A percentile compares a stretch with the other conserved stretches of the same genome.
Conservation (phyloP, 1,140 invertebrate genomes). For the Zaprionus nigranus region DNA sequence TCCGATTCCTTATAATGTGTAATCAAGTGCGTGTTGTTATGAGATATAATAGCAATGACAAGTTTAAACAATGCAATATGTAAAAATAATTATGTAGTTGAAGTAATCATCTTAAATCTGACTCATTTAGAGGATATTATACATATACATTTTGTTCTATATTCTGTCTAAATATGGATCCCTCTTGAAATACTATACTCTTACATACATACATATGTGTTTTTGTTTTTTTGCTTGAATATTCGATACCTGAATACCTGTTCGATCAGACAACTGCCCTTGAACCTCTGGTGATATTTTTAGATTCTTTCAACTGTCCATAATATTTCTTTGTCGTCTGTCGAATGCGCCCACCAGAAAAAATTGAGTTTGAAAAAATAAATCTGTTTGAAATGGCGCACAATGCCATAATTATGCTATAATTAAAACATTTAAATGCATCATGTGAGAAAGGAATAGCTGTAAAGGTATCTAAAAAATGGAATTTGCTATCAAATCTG, state of each 20-base stretch:
- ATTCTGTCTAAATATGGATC: not conserved
- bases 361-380: not conserved
- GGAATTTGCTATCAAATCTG: not conserved
- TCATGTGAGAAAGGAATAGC: not conserved
- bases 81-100: not conserved
- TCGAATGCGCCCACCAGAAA: constrained; percentile 1
- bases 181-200: not conserved
- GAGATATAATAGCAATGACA: not conserved
- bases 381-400: constrained; percentile 22
- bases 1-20: constrained; percentile 2
- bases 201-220: not conserved
- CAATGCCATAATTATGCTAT: constrained; percentile 31
- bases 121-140: not conserved
- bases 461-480: not conserved
- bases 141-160: not conserved
- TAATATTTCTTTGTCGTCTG: constrained; percentile 48
- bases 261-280: constrained; percentile 12
- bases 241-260: constrained; percentile 9
- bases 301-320: constrained; percentile 2
- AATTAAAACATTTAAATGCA: constrained; percentile 32
- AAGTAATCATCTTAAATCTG: not conserved
- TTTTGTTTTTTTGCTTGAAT: not conserved
- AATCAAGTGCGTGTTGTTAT: not conserved
- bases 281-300: constrained; percentile 28
- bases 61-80: not conserved